Conservation (phyloP, 2,113 vertebrate species). For the Cisticola juncidis region DNA sequence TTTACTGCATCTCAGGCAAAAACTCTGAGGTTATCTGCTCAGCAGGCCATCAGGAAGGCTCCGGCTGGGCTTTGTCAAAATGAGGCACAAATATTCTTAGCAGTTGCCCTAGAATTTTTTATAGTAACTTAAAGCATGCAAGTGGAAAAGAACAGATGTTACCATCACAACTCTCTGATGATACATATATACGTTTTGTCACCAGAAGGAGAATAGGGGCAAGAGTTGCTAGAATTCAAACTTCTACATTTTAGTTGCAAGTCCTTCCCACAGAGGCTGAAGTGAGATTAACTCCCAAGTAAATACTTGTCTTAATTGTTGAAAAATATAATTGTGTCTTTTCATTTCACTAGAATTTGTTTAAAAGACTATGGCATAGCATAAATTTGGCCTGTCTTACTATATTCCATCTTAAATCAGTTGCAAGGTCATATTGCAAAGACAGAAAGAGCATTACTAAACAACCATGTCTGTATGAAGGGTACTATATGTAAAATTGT, state of each 20-base stretch:
- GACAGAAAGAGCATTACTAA: background rate
- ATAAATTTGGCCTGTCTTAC: background rate
- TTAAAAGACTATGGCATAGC: background rate
- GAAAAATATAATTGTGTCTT: background rate
- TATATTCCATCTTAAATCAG: background rate
- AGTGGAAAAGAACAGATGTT: background rate
- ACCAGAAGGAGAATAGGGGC: background rate
- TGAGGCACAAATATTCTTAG: slow-evolving; percentile 24
- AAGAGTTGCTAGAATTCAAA: background rate
- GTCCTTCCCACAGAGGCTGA: background rate
- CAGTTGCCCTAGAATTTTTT: background rate
- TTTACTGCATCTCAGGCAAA: slow-evolving; percentile 48
- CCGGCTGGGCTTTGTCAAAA: background rate
- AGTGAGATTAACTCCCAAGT: background rate
- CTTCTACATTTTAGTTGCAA: background rate
- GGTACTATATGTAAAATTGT: background rate
- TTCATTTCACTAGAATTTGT: background rate
- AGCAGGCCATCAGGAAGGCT: slow-evolving; percentile 6
- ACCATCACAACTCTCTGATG: background rate
- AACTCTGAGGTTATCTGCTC: slow-evolving; percentile 46
- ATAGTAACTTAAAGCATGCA: background rate
- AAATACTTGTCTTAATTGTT: background rate
- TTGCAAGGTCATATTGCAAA: background rate
- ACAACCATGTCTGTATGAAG: background rate
- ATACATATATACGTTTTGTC: background rate